Evolutionary conservation across 2,797 vertebrate genomes (phyloP).

Genomic region (Coregonus sp.): DNA sequence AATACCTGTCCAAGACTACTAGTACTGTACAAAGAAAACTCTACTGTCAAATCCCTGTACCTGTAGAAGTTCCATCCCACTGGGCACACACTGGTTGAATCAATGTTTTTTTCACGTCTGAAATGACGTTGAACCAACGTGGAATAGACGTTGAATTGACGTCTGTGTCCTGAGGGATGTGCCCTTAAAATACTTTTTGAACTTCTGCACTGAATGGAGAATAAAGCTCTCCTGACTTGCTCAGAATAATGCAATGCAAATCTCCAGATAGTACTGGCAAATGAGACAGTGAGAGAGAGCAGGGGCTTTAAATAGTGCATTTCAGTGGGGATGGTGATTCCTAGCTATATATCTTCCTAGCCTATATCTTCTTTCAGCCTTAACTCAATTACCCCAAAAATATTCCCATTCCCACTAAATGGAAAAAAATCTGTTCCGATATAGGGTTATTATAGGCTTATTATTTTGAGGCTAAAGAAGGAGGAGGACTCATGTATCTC

Average conservation of each 20-base stretch:
- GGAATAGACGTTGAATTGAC: too few species aligned
- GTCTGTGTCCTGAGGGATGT: too few species aligned
- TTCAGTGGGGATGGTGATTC: slow-evolving; percentile 51
- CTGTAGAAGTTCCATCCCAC: neutral
- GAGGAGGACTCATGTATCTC: slow-evolving; percentile 29
- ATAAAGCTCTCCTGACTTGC: slow-evolving; percentile 33
- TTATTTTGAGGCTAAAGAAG: slow-evolving; percentile 49
- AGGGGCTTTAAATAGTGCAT: slow-evolving; percentile 41
- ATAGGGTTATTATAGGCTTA: slow-evolving; percentile 56
- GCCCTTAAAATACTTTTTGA: neutral
- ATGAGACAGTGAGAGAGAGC: slow-evolving; percentile 42
- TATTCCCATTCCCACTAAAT: slow-evolving; percentile 40
- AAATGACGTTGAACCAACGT: too few species aligned
- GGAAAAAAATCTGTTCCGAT: slow-evolving; percentile 56
- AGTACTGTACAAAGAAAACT: neutral
- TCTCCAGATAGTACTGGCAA: slow-evolving; percentile 51
- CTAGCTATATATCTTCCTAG: slow-evolving; percentile 48
- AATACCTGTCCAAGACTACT: neutral
- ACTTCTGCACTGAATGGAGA: neutral
- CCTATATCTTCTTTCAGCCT: slow-evolving; percentile 52
- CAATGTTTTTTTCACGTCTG: too few species aligned
- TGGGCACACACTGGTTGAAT: too few species aligned
- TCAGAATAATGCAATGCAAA: slow-evolving; percentile 66
- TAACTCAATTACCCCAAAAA: slow-evolving; percentile 57
- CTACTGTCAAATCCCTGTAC: neutral